Evolutionary conservation across 2,113 vertebrate genomes (phyloP).

Genomic region (Rhea pennata): DNA sequence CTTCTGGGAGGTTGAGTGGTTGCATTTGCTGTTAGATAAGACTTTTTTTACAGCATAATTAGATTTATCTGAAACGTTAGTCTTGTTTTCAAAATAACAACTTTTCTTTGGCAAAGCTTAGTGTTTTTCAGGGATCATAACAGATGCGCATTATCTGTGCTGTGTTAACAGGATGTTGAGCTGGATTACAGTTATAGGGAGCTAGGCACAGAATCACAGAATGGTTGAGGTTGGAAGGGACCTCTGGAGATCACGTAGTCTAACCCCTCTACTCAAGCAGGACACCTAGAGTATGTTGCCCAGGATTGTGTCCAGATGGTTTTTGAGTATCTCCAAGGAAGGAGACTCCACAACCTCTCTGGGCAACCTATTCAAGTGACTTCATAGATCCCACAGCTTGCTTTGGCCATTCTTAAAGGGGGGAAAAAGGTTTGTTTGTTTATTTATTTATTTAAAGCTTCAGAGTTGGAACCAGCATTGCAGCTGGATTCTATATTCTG

Average conservation of each 20-base stretch:
- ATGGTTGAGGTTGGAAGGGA: too few species aligned
- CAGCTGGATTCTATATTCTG: neutral
- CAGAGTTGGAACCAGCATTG: neutral
- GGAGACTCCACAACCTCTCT: too few species aligned
- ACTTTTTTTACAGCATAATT: constrained; percentile 44
- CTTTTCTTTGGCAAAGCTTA: neutral
- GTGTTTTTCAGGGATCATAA: neutral
- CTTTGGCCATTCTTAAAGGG: neutral
- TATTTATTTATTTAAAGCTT: neutral
- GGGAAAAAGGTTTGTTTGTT: neutral
- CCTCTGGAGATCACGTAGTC: too few species aligned
- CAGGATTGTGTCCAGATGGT: too few species aligned
- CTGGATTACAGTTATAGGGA: neutral
- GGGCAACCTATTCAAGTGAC: neutral
- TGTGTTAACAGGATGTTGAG: neutral
- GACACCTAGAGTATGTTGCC: too few species aligned
- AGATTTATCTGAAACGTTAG: constrained; percentile 41
- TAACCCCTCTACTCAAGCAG: too few species aligned
- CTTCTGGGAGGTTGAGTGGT: neutral
- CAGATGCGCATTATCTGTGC: neutral
- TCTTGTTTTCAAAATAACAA: constrained; percentile 39
- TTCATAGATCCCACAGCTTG: neutral
- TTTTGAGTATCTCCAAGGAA: too few species aligned
- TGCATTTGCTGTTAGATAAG: constrained; percentile 23
- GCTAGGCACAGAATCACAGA: neutral